Evolutionary conservation across 1,140 invertebrate species (phyloP), one percentile per base, ranked within the genome.

Genomic region (Dufourea novaeangliae): DNA sequence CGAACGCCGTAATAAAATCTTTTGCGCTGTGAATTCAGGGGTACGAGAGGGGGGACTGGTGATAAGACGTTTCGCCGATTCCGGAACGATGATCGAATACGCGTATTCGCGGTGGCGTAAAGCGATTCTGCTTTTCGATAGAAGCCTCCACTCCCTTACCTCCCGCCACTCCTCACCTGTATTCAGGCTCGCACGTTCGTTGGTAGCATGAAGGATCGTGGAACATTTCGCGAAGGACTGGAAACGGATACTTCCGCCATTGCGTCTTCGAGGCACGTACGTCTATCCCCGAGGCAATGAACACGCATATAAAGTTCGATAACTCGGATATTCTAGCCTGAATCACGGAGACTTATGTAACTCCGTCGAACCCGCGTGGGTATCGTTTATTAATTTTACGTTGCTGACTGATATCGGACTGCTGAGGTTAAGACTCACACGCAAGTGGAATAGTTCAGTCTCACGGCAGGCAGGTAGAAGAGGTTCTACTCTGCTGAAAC

Each of bases 221-320:
- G 10, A 39, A 44, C 22, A 10, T 8, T 46, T 22, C 37, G 32
- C 25, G 6, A 12, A 46, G 61, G 20, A 39, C 10, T 34, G 56
- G 64, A 70, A 85, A 88, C 69, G 81, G 82, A 83, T 86, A 87
- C 80, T 87, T 81, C 63, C 74, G 57, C 81, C 80, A 88, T 90
- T 86, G 84, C 79, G 69, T 71, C 82, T 86, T 61, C 86, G 75
- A 70, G 83, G 85, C 87, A 90, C 88, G 88, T 89, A 88, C 66
- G 32, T 80, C 74, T 83, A 87, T 84, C 72, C 75, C n/a, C 44
- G 56, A 78, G 74, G 80, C 83, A 84, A 85, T 82, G 76, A 85
- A 69, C 79, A 69, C 87, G 39, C 78, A 85, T 85, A 86, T 88
- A 79, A 77, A 77, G 75, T 83, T 88, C 85, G 83, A 89, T 87